Evolutionary conservation across 2,797 vertebrate genomes (phyloP).

Genomic region (Cynopterus sphinx): DNA sequence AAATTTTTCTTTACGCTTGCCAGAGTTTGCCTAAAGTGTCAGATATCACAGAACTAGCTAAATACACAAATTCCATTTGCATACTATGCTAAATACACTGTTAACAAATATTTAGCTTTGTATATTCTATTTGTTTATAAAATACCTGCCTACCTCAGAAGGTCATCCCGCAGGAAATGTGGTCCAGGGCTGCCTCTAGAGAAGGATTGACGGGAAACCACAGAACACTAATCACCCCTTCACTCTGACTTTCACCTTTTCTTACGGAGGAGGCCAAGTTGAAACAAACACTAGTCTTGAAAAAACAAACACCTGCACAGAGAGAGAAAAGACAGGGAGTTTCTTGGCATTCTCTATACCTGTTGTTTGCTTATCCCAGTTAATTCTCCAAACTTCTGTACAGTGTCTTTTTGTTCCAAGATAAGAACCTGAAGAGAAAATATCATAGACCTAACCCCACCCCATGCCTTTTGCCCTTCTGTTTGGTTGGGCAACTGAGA

Average conservation of each 20-base stretch:
- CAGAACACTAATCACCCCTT: neutral
- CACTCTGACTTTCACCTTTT: neutral
- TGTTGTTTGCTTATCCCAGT: neutral
- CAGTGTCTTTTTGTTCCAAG: neutral
- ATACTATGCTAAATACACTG: neutral
- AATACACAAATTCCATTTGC: neutral
- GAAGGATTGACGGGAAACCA: neutral
- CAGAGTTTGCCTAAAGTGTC: neutral
- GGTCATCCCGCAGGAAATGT: too few species aligned
- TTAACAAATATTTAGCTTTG: neutral
- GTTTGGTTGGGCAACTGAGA: neutral
- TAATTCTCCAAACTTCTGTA: neutral
- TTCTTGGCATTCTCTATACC: neutral
- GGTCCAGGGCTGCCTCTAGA: neutral
- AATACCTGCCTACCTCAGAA: neutral
- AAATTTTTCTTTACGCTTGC: neutral
- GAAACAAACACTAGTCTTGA: neutral
- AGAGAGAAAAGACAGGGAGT: neutral
- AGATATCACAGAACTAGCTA: neutral
- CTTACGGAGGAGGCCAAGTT: neutral
- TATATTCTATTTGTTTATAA: neutral
- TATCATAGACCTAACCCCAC: neutral
- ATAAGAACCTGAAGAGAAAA: neutral
- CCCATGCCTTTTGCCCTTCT: neutral
- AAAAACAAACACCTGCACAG: neutral